These are phyloP conservation scores for Centropus unirufus DNA, from an alignment of 2,113 vertebrate genomes.

Conservation along the genomic window DNA sequence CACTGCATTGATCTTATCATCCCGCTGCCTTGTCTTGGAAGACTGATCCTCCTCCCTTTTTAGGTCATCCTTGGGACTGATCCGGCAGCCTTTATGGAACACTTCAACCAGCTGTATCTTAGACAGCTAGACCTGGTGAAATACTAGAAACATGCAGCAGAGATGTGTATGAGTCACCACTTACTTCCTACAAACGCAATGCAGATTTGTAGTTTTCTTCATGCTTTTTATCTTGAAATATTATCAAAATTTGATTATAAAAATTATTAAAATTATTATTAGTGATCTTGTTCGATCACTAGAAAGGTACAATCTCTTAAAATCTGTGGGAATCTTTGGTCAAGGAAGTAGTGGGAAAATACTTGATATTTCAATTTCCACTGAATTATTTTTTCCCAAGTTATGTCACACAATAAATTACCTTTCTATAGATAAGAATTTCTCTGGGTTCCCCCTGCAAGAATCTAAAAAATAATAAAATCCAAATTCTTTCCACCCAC, in stretches of 20 bases:
- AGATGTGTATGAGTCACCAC: neutral
- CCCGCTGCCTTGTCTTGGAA: neutral
- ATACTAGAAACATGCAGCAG: fast-evolving
- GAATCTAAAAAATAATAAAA: neutral
- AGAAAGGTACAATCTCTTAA: neutral
- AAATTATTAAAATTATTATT: neutral
- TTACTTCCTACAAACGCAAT: neutral
- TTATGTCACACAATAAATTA: neutral
- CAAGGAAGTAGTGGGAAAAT: neutral
- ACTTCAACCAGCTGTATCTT: neutral
- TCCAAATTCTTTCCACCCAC: neutral
- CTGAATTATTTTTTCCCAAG: neutral
- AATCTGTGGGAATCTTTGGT: neutral
- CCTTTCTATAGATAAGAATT: neutral
- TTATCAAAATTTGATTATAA: neutral
- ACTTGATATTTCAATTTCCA: neutral
- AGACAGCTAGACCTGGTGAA: neutral
- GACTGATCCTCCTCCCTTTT: neutral
- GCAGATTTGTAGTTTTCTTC: neutral
- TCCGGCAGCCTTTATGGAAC: neutral
- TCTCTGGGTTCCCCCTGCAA: neutral
- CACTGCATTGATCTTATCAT: neutral
- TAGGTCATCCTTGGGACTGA: neutral
- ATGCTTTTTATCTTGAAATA: neutral
- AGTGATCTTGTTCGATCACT: neutral